phyloP scores from a whole-genome alignment of 2,888 invertebrate species.

The Herminia tarsipennalis region DNA sequence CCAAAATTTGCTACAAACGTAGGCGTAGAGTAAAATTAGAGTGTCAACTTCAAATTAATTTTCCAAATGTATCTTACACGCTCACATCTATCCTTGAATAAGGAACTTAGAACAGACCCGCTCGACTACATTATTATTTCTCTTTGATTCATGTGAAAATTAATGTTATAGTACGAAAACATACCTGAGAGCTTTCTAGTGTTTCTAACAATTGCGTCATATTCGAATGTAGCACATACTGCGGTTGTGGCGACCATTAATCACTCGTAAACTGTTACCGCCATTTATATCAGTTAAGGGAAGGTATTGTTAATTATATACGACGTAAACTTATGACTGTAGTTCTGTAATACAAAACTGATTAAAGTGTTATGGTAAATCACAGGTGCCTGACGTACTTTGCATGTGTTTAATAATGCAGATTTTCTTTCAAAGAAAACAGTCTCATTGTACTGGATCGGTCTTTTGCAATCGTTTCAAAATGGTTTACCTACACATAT shows the following conservation, averaged over 20 bases:
- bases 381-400: constrained; percentile 28
- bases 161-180: not conserved
- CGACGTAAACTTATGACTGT: constrained; percentile 25
- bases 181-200: constrained; percentile 1
- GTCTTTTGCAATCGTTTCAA: no score
- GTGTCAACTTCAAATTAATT: no score
- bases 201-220: constrained; percentile 24
- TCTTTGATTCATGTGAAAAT: no score
- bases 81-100: no score
- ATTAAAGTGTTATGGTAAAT: constrained; percentile 27
- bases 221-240: constrained; percentile 14
- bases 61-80: no score
- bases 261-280: constrained; percentile 27
- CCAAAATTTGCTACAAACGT: no score
- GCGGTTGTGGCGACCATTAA: constrained; percentile 18
- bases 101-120: no score
- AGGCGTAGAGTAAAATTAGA: no score
- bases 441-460: no score
- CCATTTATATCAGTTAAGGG: constrained; percentile 34
- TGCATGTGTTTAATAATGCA: constrained; percentile 28
- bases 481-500: no score
- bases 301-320: constrained; percentile 27
- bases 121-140: no score
- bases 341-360: constrained; percentile 9
- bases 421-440: no score